Percentiles rank a stretch among this genome's conserved stretches.
phyloP scores from a whole-genome alignment of 2,797 vertebrate genomes.

The Enteromius fasciolatus region DNA sequence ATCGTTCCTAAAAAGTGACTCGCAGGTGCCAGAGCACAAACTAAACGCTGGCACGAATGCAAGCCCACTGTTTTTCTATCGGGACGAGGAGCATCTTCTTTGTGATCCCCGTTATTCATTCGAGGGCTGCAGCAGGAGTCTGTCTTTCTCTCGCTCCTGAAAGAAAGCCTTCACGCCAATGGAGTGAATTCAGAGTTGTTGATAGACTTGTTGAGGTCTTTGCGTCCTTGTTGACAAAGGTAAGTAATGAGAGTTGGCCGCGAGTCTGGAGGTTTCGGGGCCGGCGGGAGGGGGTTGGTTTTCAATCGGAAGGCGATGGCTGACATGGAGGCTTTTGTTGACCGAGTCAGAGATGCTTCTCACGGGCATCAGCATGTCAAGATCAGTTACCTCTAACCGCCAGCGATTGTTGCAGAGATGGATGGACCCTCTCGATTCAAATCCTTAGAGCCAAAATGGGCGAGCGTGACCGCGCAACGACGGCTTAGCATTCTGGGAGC shows the following conservation, averaged over 20 bases:
- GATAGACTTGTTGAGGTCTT: conserved; percentile 73
- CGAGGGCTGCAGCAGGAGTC: conserved; percentile 29
- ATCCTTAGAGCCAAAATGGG: conserved; percentile 61
- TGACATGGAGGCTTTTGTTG: conserved; percentile 79
- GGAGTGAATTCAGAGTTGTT: conserved; percentile 70
- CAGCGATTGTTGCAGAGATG: conserved; percentile 71
- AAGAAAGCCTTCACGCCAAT: conserved; percentile 35
- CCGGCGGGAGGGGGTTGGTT: conserved; percentile 65
- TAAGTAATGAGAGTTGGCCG: conserved; percentile 74
- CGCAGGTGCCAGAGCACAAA: conserved; percentile 4
- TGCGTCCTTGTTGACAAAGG: conserved; percentile 67
- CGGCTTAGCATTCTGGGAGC: conserved; percentile 81
- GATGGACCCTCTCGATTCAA: conserved; percentile 65
- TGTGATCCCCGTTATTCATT: conserved; percentile 30
- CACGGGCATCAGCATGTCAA: conserved; percentile 79
- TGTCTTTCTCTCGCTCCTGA: conserved; percentile 36
- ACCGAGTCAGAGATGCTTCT: conserved; percentile 74
- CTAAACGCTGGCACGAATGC: conserved; percentile 3
- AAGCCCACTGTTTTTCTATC: conserved; percentile 17
- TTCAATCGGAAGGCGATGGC: conserved; percentile 60
- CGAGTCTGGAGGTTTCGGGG: conserved; percentile 71
- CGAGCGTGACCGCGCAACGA: conserved; percentile 79
- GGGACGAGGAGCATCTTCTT: conserved; percentile 29
- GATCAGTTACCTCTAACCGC: conserved; percentile 74
- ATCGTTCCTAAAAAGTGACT: background rate